These are phyloP conservation scores for Eleginops maclovinus DNA, from an alignment of 2,113 vertebrate species.

Conservation along the genomic window DNA sequence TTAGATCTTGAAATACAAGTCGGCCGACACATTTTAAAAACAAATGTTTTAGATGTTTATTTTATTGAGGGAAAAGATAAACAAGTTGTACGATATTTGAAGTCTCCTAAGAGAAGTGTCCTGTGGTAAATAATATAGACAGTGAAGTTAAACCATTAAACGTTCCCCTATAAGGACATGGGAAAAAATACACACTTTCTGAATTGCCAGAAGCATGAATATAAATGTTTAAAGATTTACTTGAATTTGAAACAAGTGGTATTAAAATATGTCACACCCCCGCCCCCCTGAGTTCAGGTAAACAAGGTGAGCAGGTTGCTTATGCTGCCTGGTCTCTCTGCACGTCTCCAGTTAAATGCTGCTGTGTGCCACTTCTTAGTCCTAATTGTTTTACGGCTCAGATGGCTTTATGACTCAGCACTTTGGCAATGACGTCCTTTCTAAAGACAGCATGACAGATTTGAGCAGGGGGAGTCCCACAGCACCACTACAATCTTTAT, in stretches of 20 bases:
- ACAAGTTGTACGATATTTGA: background rate
- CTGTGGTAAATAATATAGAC: background rate
- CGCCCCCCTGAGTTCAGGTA: background rate
- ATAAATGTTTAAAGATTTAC: background rate
- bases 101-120: background rate
- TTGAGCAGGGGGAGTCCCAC: conserved; percentile 10
- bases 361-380: conserved; percentile 53
- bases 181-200: background rate
- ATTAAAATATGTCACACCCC: background rate
- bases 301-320: conserved; percentile 26
- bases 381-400: conserved; percentile 71
- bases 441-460: conserved; percentile 36
- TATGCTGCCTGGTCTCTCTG: conserved; percentile 15
- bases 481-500: background rate
- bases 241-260: background rate
- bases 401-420: conserved; percentile 71
- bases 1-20: background rate
- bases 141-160: background rate
- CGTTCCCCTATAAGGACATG: background rate
- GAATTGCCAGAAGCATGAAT: background rate
- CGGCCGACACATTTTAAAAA: background rate
- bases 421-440: conserved; percentile 58
- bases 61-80: background rate
- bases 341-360: conserved; percentile 43
- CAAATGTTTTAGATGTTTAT: background rate